phyloP scores from a whole-genome alignment of 2,113 vertebrate genomes.

The Sebastes schlegelii region DNA sequence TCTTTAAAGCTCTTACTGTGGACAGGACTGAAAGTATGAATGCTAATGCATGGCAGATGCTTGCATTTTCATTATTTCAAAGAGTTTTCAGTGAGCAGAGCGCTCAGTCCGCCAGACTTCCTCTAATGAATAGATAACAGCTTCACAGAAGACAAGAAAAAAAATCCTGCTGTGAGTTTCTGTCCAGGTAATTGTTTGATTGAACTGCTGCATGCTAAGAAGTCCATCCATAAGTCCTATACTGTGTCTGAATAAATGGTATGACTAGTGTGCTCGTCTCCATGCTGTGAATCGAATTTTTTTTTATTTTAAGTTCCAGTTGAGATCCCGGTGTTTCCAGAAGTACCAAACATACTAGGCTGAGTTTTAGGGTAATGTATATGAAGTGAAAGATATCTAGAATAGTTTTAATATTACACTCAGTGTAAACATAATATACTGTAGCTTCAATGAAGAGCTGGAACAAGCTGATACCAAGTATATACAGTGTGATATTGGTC shows the following conservation, averaged over 20 bases:
- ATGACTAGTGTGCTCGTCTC: neutral
- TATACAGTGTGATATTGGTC: neutral
- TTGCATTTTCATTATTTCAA: slow-evolving; percentile 21
- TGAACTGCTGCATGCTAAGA: slow-evolving; percentile 24
- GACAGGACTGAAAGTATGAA: slow-evolving; percentile 19
- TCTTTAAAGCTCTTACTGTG: slow-evolving; percentile 18
- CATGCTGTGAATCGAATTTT: neutral
- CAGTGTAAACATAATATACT: neutral
- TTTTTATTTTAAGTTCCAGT: neutral
- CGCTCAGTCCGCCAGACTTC: neutral
- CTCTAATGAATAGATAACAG: slow-evolving; percentile 36
- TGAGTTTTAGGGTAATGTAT: neutral
- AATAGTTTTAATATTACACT: slow-evolving; percentile 1
- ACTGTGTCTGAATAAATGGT: neutral
- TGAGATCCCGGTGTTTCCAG: neutral
- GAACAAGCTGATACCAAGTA: neutral
- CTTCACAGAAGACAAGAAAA: neutral
- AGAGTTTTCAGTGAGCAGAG: neutral
- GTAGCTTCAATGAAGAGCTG: neutral
- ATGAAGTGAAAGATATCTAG: neutral
- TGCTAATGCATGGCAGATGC: slow-evolving; percentile 24
- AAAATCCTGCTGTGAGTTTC: slow-evolving; percentile 4
- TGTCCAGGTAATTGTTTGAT: slow-evolving; percentile 24
- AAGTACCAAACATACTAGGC: neutral
- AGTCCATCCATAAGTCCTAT: neutral